phyloP scores from a whole-genome alignment of 2,888 invertebrate genomes.

The Lasioglossum lativentre region DNA sequence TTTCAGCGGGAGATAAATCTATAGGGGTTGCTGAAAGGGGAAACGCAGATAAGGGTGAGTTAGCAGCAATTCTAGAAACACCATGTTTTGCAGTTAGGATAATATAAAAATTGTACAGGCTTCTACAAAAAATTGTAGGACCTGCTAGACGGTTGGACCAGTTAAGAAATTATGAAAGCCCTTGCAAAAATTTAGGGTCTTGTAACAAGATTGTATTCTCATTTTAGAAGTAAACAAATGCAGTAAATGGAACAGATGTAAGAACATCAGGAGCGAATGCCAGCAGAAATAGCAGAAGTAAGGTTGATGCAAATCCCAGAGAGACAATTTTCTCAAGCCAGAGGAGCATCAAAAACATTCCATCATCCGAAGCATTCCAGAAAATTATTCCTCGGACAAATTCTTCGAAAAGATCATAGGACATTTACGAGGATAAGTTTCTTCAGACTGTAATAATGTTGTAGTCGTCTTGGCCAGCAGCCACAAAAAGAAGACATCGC shows the following conservation, averaged over 20 bases:
- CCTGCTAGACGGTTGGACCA: background rate
- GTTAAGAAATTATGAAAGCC: background rate
- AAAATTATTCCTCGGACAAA: background rate
- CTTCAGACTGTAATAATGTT: background rate
- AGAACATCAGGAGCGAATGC: background rate
- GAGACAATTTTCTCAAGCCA: background rate
- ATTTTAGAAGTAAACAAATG: background rate
- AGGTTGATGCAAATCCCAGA: background rate
- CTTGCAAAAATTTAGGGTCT: background rate
- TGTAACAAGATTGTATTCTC: background rate
- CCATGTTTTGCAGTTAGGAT: background rate
- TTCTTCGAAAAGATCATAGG: background rate
- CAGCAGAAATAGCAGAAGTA: background rate
- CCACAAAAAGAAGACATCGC: background rate
- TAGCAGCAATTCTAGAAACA: background rate
- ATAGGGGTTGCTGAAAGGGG: background rate
- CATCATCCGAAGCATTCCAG: background rate
- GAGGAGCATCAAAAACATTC: background rate
- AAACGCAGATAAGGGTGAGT: background rate
- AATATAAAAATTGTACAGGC: background rate
- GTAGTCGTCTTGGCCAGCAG: background rate
- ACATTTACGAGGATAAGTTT: slow-evolving; percentile 1
- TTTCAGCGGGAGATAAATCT: background rate
- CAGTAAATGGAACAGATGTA: background rate
- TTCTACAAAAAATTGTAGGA: background rate